Evolutionary conservation across 2,888 invertebrate species (phyloP).

Genomic region (Ethmia dodecea): DNA sequence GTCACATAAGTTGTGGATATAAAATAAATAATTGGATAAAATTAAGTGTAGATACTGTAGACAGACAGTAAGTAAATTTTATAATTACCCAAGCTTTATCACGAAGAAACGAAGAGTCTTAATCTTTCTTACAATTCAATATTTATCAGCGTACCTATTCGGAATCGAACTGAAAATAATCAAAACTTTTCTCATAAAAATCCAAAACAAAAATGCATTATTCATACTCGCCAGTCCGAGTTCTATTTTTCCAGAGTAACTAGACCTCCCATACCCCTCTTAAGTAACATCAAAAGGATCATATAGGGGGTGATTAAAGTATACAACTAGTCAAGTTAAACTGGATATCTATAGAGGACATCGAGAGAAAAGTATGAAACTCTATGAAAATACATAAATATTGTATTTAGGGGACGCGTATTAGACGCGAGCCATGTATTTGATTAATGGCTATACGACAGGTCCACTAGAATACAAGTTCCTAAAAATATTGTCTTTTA

Average conservation of each 20-base stretch:
- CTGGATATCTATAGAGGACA: slow-evolving; percentile 50
- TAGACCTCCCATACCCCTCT: slow-evolving; percentile 31
- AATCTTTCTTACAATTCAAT: too few species aligned
- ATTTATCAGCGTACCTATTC: slow-evolving; percentile 61
- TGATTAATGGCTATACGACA: slow-evolving; percentile 17
- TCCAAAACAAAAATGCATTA: slow-evolving; percentile 78
- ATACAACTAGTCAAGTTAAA: slow-evolving; percentile 36
- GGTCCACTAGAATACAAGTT: neutral
- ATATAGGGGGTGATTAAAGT: slow-evolving; percentile 21
- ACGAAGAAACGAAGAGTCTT: too few species aligned
- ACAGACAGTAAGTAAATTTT: too few species aligned
- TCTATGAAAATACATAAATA: slow-evolving; percentile 75
- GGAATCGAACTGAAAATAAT: slow-evolving; percentile 74
- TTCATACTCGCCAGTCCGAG: slow-evolving; percentile 69
- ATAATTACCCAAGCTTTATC: too few species aligned
- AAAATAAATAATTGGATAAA: too few species aligned
- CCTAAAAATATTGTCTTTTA: too few species aligned
- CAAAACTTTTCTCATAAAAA: slow-evolving; percentile 78
- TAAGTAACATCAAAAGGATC: slow-evolving; percentile 33
- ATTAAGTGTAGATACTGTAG: too few species aligned
- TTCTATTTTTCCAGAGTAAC: slow-evolving; percentile 42
- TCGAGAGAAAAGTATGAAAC: slow-evolving; percentile 68
- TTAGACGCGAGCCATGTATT: slow-evolving; percentile 35
- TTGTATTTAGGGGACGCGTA: slow-evolving; percentile 62
- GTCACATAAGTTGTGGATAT: too few species aligned